Conservation (phyloP, 2,888 invertebrate genomes). For the Argyra leucocephala region DNA sequence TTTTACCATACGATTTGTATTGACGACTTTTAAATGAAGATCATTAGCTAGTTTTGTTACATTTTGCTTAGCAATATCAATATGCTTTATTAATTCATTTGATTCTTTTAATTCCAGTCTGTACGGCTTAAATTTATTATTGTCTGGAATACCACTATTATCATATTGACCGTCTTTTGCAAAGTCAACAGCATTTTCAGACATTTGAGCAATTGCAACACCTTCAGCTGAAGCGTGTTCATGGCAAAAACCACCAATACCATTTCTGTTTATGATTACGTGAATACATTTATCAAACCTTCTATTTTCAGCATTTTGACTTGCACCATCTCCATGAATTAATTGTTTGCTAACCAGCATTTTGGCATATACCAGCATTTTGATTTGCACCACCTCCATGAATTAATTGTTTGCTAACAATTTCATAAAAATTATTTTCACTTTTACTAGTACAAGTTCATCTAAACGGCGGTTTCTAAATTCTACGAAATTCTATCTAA, state of each 20-base stretch:
- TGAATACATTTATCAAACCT: conserved; percentile 96
- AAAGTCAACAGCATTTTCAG: conserved; percentile 67
- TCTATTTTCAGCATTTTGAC: conserved; percentile 68
- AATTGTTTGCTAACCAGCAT: conserved; percentile 61
- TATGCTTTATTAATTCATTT: conserved; percentile 47
- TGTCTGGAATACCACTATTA: conserved; percentile 32
- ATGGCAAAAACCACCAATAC: conserved; percentile 75
- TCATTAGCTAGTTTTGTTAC: conserved; percentile 63
- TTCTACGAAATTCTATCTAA: no score
- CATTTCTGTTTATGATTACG: conserved; percentile 72
- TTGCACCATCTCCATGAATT: conserved; percentile 73
- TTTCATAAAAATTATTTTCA: conserved; percentile 43
- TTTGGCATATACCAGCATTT: no score
- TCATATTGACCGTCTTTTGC: conserved; percentile 44
- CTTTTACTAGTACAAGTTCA: conserved; percentile 45
- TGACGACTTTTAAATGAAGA: conserved; percentile 69
- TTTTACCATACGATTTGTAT: conserved; percentile 74
- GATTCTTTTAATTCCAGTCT: conserved; percentile 48
- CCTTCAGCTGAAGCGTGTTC: conserved; percentile 95
- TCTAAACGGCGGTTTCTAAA: no score
- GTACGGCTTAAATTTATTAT: conserved; percentile 30
- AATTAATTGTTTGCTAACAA: conserved; percentile 61
- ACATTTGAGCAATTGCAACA: conserved; percentile 76
- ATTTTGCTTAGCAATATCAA: conserved; percentile 52
- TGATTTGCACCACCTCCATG: conserved; percentile 67